These are phyloP conservation scores for Patiria pectinifera DNA, from an alignment of 53 echinoderm and acorn worm species.

Conservation along the genomic window DNA sequence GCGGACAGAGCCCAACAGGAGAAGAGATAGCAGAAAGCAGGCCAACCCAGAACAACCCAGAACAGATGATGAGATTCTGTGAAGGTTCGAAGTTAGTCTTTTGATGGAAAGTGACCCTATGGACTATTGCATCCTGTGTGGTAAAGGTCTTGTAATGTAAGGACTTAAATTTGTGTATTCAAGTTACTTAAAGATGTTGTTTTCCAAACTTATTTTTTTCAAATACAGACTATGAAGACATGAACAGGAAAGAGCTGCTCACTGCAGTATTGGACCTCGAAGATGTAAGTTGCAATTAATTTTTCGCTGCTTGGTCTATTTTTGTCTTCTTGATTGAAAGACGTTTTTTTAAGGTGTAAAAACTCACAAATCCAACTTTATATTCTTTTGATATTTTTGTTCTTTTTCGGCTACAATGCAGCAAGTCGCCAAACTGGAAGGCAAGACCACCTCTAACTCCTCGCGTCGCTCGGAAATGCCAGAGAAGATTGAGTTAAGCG, in stretches of 20 bases:
- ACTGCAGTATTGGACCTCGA: slow-evolving; percentile 71
- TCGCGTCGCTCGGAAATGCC: slow-evolving; percentile 68
- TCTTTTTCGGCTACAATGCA: background rate
- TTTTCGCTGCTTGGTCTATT: background rate
- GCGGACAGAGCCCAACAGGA: too few species aligned
- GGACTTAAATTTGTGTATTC: background rate
- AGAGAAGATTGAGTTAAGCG: slow-evolving; percentile 81
- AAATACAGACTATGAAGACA: slow-evolving; percentile 88
- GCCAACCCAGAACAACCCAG: too few species aligned
- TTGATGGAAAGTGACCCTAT: too few species aligned
- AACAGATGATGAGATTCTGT: too few species aligned
- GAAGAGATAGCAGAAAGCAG: too few species aligned
- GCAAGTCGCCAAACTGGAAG: slow-evolving; percentile 84
- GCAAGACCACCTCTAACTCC: slow-evolving; percentile 57
- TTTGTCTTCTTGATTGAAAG: too few species aligned
- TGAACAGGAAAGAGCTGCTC: slow-evolving; percentile 92
- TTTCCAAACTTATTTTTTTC: background rate
- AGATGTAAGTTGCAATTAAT: slow-evolving; percentile 64
- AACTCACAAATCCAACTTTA: too few species aligned
- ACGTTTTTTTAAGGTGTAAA: too few species aligned
- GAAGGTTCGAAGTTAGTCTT: too few species aligned
- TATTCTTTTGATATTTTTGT: too few species aligned
- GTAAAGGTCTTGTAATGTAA: too few species aligned
- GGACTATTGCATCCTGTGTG: too few species aligned
- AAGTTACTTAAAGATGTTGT: background rate